Conservation (phyloP, 2,113 vertebrate genomes). For the Maccullochella peelii region DNA sequence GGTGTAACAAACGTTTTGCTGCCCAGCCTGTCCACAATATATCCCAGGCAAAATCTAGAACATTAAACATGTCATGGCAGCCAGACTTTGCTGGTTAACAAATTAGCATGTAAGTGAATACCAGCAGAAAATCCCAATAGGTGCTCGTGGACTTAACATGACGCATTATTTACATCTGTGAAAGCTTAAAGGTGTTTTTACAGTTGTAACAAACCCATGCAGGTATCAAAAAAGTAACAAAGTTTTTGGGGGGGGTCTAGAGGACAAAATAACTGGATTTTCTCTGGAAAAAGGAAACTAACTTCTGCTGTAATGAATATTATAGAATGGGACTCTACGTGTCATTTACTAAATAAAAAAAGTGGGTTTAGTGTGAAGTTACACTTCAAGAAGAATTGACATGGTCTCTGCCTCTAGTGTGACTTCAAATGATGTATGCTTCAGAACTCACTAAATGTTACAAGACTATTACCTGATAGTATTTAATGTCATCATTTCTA, state of each 20-base stretch:
- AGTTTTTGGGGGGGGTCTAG: neutral
- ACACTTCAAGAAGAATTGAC: too few species aligned
- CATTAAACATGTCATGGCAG: neutral
- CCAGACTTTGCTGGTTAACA: too few species aligned
- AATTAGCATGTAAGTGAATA: neutral
- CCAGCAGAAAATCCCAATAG: neutral
- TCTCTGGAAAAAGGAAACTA: too few species aligned
- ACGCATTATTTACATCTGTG: neutral
- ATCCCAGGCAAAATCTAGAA: constrained; percentile 1
- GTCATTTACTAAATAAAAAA: too few species aligned
- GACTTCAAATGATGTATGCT: neutral
- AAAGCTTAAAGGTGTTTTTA: neutral
- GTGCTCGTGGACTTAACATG: neutral
- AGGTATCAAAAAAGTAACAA: too few species aligned
- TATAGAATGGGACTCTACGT: too few species aligned
- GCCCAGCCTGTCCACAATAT: neutral
- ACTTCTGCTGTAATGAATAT: too few species aligned
- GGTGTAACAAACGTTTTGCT: neutral
- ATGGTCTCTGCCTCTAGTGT: neutral
- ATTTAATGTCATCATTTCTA: constrained; percentile 1
- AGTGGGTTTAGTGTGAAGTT: too few species aligned
- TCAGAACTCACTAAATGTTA: neutral
- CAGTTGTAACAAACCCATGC: neutral
- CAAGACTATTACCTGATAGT: too few species aligned
- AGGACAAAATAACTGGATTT: neutral